Percentiles rank a stretch among this genome's conserved stretches.
These are phyloP conservation scores for Heliothis peltigera DNA, from an alignment of 2,888 invertebrate genomes.

Conservation along the genomic window DNA sequence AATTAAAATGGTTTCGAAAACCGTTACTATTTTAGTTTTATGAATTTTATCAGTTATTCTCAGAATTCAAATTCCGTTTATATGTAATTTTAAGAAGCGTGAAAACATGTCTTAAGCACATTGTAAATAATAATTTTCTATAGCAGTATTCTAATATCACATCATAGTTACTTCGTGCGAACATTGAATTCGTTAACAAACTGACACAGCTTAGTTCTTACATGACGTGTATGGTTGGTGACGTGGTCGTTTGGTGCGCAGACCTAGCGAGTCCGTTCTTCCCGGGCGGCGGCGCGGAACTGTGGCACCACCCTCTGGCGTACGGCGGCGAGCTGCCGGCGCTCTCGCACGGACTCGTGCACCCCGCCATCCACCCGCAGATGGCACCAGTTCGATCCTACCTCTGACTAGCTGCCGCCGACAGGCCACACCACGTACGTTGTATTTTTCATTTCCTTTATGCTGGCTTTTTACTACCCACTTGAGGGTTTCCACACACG, in stretches of 20 bases:
- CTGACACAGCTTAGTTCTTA: constrained; percentile 49
- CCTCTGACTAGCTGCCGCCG: constrained; percentile 98
- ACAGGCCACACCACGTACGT: constrained; percentile 93
- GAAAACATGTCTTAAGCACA: constrained; percentile 81
- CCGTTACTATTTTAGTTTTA: constrained; percentile 15
- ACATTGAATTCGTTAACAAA: constrained; percentile 52
- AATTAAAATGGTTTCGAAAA: constrained; percentile 20
- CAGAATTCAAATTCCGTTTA: constrained; percentile 2
- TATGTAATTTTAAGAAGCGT: constrained; percentile 59
- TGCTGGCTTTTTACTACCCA: not conserved
- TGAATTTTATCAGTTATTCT: constrained; percentile 1
- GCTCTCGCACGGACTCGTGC: constrained; percentile 97
- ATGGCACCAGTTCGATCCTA: constrained; percentile 98
- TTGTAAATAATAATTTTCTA: constrained; percentile 81
- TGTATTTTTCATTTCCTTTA: constrained; percentile 15
- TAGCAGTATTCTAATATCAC: constrained; percentile 71
- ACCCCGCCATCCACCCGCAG: constrained; percentile 99
- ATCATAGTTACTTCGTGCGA: constrained; percentile 53
- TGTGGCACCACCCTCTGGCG: constrained; percentile 97
- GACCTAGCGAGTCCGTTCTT: constrained; percentile 99
- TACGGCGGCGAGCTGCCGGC: constrained; percentile 95
- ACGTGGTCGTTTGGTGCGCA: constrained; percentile 81
- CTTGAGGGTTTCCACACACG: constrained; percentile 2
- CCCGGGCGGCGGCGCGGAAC: constrained; percentile 95
- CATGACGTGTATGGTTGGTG: constrained; percentile 41